phyloP scores from a whole-genome alignment of 1,140 invertebrate genomes.

The Drosophila parvula region DNA sequence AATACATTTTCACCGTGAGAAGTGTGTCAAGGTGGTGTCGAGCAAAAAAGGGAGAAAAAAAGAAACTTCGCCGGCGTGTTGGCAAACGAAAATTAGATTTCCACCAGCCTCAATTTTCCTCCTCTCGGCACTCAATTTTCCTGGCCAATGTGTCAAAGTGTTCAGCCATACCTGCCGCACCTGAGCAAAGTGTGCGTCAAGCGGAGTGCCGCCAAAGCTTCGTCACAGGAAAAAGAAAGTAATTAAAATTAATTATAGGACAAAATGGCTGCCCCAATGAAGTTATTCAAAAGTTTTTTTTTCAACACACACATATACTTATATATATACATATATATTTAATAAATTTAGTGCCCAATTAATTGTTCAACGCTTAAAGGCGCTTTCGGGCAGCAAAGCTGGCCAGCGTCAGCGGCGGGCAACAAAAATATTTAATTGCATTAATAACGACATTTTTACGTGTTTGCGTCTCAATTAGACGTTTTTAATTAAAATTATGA shows the following conservation, averaged over 20 bases:
- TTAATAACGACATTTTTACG: slow-evolving; percentile 59
- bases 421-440: slow-evolving; percentile 48
- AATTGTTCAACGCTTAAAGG: slow-evolving; percentile 41
- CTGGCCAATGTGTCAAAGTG: slow-evolving; percentile 28
- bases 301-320: neutral
- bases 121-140: slow-evolving; percentile 29
- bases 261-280: slow-evolving; percentile 38
- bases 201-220: slow-evolving; percentile 8
- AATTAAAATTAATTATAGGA: slow-evolving; percentile 61
- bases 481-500: slow-evolving; percentile 60
- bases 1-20: slow-evolving; percentile 9
- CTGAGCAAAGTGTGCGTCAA: slow-evolving; percentile 14
- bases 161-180: slow-evolving; percentile 25
- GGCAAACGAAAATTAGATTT: slow-evolving; percentile 45
- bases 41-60: slow-evolving; percentile 10
- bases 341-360: slow-evolving; percentile 45
- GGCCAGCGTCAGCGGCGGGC: slow-evolving; percentile 12
- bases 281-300: slow-evolving; percentile 39
- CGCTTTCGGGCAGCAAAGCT: slow-evolving; percentile 27
- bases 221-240: slow-evolving; percentile 32
- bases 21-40: slow-evolving; percentile 41
- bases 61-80: slow-evolving; percentile 4
- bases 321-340: slow-evolving; percentile 8
- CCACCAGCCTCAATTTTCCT: slow-evolving; percentile 2
- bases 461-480: slow-evolving; percentile 59